These are phyloP conservation scores for Ceuthmochares aereus DNA, from an alignment of 2,113 vertebrate genomes.

Conservation along the genomic window DNA sequence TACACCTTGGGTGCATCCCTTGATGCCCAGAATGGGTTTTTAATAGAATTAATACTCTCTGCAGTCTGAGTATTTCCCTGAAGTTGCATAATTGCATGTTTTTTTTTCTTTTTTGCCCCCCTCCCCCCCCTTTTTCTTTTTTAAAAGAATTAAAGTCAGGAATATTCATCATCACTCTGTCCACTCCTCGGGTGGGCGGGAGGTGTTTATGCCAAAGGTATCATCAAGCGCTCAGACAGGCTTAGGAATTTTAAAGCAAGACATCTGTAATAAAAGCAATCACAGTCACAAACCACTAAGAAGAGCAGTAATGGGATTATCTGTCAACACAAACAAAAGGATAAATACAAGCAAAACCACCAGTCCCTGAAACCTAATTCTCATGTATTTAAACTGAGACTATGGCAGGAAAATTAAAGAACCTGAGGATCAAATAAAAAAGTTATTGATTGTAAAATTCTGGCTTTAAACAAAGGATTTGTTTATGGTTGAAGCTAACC, in stretches of 20 bases:
- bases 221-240: constrained; percentile 24
- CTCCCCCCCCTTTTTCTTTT: neutral
- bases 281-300: constrained; percentile 28
- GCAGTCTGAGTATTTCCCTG: neutral
- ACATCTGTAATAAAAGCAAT: constrained; percentile 46
- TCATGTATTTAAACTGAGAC: constrained; percentile 31
- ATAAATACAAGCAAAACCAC: constrained; percentile 56
- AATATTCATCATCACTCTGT: constrained; percentile 6
- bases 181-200: neutral
- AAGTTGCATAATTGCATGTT: neutral
- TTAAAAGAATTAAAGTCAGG: neutral
- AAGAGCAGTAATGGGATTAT: constrained; percentile 64
- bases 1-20: neutral
- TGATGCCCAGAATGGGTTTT: neutral
- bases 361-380: constrained; percentile 40
- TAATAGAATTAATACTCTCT: neutral
- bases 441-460: constrained; percentile 35
- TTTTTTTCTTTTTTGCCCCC: neutral
- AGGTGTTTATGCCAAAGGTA: neutral
- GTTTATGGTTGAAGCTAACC: neutral
- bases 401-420: constrained; percentile 21
- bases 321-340: constrained; percentile 68
- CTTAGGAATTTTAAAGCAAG: constrained; percentile 34
- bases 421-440: neutral
- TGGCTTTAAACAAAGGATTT: neutral